Base-by-base conservation (phyloP, 2,797 vertebrate genomes). In the Scleropages formosus region DNA sequence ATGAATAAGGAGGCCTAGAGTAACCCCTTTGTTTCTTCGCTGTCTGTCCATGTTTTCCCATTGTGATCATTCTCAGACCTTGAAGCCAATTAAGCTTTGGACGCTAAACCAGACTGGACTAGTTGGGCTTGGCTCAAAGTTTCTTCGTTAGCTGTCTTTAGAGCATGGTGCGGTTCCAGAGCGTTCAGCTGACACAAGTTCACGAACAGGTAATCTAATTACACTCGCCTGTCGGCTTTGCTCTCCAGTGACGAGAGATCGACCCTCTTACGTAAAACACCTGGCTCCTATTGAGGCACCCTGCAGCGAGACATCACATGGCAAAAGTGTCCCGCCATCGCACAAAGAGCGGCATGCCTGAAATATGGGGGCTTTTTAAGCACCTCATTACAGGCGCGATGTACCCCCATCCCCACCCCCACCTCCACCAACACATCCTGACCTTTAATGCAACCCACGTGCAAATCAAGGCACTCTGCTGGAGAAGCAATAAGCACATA, bases 141-240 rank as follows among this genome's bases (percentile, higher is more conserved):
- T 84, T 82, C 73, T 80, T 80, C 82, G 83, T 85, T 80, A 86
- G 78, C 81, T 77, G 65, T 79, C 74, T 67, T 78, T 80, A 83
- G 82, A 73, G 73, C 79, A 44, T 13, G 83, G 81, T 79, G 77
- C 0, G 18, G 77, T 76, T 86, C 80, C 85, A 82, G 77, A 79
- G 80, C 72, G 79, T 82, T 89, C 82, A 84, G 84, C 83, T 86
- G 85, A 87, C 85, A 82, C 85, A 66, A 16, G 39, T 58, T 31
- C 20, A 18, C 82, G 86, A 86, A 82, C 10, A 53, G 75, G 82
- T 87, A 79, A 87, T 88, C 83, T 83, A 85, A 90, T 85, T 86
- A 88, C 11, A 71, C 2, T 18, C 56, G 61, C 78, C 77, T 80
- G 84, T 81, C 85, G 58, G 79, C 77, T 78, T 77, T 78, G 67